Evolutionary conservation across 2,113 vertebrate genomes (phyloP), one percentile per base, ranked within the genome.

Genomic region (Elachura formosa): DNA sequence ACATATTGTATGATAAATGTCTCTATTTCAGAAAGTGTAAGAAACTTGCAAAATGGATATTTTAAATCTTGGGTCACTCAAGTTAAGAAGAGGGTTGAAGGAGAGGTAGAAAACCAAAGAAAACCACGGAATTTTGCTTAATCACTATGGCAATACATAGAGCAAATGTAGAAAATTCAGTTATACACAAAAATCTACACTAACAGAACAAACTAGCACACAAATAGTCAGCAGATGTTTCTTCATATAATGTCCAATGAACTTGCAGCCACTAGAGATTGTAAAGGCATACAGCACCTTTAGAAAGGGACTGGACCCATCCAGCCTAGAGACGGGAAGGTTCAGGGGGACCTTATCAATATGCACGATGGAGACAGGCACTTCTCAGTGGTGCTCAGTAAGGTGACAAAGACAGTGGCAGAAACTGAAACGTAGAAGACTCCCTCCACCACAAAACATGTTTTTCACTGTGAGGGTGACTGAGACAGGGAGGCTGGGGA

Each of bases 211-310:
- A 78, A 77, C 7, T 4, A 66, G 13, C 28, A 52, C 17, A 46
- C 4, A 61, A 49, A 62, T 2, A 41, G 29, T 22, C 38, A 84
- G 29, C 29, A 84, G 34, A 33, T 33, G 5, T 41, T 90, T 90
- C 61, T 77, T 80, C 16, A 58, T 13, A 22, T 2, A 36, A 33
- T 0, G 0, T 5, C 5, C 12, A 68, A 49, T 14, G n/a, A 69
- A 41, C 8, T 5, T 63, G 36, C 29, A 72, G 62, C 11, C 20
- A 61, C 5, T 22, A 46, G 14, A 76, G 28, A 31, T 1, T 46
- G 33, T 22, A 67, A 90, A 88, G 73, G 31, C 14, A 38, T 26
- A 59, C 3, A 56, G 11, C 4, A 13, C 1, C 2, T 73, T 62
- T 76, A 68, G 86, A n/a, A 74, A 66, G 5, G 5, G 12, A 84